Conservation (phyloP, 2,113 vertebrate genomes). For the Puffinus mauretanicus region DNA sequence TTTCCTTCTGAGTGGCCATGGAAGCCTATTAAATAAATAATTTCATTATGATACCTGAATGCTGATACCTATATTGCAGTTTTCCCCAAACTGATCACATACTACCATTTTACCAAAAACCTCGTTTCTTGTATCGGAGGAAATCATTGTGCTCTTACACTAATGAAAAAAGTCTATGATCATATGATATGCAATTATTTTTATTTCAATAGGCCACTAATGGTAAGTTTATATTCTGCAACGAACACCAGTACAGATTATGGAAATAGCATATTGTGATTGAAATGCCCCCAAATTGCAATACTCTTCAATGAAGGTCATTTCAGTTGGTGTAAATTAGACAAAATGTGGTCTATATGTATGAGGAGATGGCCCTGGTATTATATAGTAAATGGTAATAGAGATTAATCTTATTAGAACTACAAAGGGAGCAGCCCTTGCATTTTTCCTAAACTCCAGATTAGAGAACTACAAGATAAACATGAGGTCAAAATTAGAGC, state of each 20-base stretch:
- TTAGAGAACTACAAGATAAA: not conserved
- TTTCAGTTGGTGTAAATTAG: not conserved
- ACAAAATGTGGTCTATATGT: not conserved
- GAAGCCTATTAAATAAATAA: not conserved
- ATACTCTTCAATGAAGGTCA: not conserved
- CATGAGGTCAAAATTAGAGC: not conserved
- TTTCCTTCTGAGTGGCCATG: not conserved
- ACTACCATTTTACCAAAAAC: not conserved
- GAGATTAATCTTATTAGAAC: not conserved
- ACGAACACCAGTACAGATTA: not conserved
- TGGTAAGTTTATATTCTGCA: not conserved
- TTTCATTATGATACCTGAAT: not conserved
- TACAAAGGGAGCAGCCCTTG: not conserved
- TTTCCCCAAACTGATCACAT: not conserved
- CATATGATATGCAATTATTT: not conserved
- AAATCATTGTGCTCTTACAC: rapidly evolving
- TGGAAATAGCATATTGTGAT: not conserved
- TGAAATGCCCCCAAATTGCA: not conserved
- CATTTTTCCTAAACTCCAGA: not conserved
- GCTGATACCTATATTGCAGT: not conserved
- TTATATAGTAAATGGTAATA: not conserved
- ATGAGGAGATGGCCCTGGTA: not conserved
- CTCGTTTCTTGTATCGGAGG: not conserved
- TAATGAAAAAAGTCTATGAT: not conserved
- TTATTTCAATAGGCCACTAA: not conserved